Evolutionary conservation across 1,140 invertebrate species (phyloP), one percentile per base, ranked within the genome.

Genomic region (Ceratoteleas bidentatus): DNA sequence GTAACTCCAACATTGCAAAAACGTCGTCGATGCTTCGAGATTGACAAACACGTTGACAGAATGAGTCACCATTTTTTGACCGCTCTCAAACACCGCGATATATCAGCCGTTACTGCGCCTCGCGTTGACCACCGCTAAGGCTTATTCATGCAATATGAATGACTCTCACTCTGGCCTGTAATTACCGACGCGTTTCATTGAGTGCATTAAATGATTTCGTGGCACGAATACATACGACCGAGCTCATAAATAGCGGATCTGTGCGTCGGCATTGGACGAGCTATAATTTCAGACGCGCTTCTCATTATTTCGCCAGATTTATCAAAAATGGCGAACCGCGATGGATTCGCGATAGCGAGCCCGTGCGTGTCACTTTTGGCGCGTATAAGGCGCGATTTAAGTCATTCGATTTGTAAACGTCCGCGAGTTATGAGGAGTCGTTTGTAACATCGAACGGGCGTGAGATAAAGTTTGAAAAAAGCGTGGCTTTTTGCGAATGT

Each of bases 151-250:
- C 79, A 85, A 88, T 88, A 87, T 86, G 83, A 86, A 87, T 86
- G 85, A 87, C 84, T 86, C 74, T 77, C 57, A 78, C 84, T 84
- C 74, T 73, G 83, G 76, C 66, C 73, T 85, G 83, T 87, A 88
- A 88, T 88, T 88, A 88, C 86, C 81, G 80, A 79, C 83, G 87
- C 85, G 82, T 88, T 88, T 88, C 87, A 88, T 87, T 88, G 87
- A 83, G 81, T 81, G 83, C 84, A 87, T 88, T 87, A 85, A 88
- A 88, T 84, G 76, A 84, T 84, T 80, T 84, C 68, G 66, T 85
- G 83, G 83, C 85, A 87, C 83, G 87, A 88, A 87, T 87, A 61
- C 64, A 49, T 77, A 53, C 61, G 69, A n/a, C n/a, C 49, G 34
- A 50, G 53, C 34, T 73, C 68, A 73, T 73, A 82, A 82, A 77